phyloP scores from a whole-genome alignment of 2,113 vertebrate genomes.

The Psittacula cyanocephala region DNA sequence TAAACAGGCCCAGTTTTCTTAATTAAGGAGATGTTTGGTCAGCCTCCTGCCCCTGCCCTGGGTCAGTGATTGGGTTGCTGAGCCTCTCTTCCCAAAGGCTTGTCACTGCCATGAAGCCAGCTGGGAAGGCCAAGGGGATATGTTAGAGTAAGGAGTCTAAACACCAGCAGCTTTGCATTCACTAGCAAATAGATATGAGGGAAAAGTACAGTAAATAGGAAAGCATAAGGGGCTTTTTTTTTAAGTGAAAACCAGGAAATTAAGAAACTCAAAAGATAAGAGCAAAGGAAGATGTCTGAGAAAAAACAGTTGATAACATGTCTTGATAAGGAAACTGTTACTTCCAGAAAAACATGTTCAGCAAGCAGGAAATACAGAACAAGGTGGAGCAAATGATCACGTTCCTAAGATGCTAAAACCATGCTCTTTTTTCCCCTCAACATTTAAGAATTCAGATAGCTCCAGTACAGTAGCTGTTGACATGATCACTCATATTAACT shows the following conservation, averaged over 20 bases:
- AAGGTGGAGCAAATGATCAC: neutral
- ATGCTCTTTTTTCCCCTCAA: fast-evolving
- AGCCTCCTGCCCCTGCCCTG: neutral
- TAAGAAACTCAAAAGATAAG: slow-evolving; percentile 67
- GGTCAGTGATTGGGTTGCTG: fast-evolving
- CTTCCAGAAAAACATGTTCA: neutral
- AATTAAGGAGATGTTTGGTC: neutral
- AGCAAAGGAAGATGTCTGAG: neutral
- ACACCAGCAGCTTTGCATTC: neutral
- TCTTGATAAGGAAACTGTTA: slow-evolving; percentile 46
- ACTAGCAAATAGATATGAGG: neutral
- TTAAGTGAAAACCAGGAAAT: slow-evolving; percentile 44
- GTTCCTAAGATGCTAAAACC: neutral
- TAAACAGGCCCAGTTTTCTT: neutral
- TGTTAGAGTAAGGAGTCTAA: neutral
- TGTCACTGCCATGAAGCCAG: neutral
- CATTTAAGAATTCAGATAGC: neutral
- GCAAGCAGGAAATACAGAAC: neutral
- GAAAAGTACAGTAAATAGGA: neutral
- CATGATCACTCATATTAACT: neutral
- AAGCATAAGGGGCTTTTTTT: neutral
- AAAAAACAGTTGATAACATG: slow-evolving; percentile 31
- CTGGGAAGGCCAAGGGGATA: neutral
- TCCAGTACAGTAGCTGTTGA: neutral
- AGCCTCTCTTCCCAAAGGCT: neutral